Evolutionary conservation across 2,888 invertebrate species (phyloP), one percentile per base, ranked within the genome.

Genomic region (Dicranocentrus wangi): DNA sequence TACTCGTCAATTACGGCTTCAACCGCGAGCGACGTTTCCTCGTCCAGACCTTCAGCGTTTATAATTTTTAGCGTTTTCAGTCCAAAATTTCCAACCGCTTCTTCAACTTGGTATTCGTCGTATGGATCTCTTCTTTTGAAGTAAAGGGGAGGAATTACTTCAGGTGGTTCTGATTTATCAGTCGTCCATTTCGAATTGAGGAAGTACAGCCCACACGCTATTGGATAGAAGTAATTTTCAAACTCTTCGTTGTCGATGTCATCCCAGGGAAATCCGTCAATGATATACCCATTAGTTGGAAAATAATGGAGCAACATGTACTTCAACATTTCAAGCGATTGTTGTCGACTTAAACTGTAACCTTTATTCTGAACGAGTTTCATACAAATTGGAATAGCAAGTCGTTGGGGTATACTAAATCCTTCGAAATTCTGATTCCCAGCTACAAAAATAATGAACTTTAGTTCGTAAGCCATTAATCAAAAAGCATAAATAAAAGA

Each of bases 241-340:
- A 84, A 84, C 15, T 77, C 70, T 60, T 58, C 63, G 19, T 70
- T 77, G 55, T 84, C 84, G 3, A 39, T 63, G 25, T 42, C 43
- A 51, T 84, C 75, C 60, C 66, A 68, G n/a, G 82, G 82, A 42
- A 82, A 78, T 7, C 82, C 81, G 32, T 84, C 84, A 13, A 84
- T 82, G n/a, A 84, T 53, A 25, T 81, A 84, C 0, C 84, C 84
- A 27, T 72, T 82, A 19, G 83, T 73, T 0, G 83, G 83, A 19
- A 63, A 75, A 27, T 69, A 47, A 15, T 80, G 65, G 1, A 83
- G 69, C 79, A 83, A 76, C 10, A 82, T 32, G 39, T 63, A 82
- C 53, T 83, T 83, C 15, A 81, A 21, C 60, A 83, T 71, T 0
- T 83, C 82, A 58, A 83, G 19, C 8, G 76, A 10, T 32, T 82